A percentile compares a stretch with the other conserved stretches of the same genome.
Evolutionary conservation across 1,140 invertebrate genomes (phyloP).

Genomic region (Heliconius eleuchia): DNA sequence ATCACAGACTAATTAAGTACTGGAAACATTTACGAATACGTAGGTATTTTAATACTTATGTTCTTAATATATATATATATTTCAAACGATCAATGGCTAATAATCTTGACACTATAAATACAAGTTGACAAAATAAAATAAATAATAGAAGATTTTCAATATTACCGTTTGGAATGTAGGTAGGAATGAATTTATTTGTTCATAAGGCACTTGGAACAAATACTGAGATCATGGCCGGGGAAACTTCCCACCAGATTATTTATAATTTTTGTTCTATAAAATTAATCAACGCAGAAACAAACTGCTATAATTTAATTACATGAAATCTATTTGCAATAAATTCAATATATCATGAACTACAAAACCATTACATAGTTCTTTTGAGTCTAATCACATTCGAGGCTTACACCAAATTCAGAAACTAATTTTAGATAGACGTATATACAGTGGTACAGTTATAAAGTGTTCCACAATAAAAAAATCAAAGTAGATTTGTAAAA

Average conservation of each 20-base stretch:
- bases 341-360: constrained; percentile 54
- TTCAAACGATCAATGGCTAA: constrained; percentile 2
- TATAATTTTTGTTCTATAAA: constrained; percentile 41
- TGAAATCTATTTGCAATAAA: constrained; percentile 43
- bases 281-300: constrained; percentile 30
- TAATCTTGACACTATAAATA: constrained; percentile 17
- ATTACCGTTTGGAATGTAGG: constrained; percentile 52
- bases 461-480: constrained; percentile 3
- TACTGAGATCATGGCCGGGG: constrained; percentile 61
- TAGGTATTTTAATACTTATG: constrained; percentile 31
- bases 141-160: not conserved
- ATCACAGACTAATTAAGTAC: constrained; percentile 71
- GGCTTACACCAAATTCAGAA: constrained; percentile 55
- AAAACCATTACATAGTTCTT: constrained; percentile 67
- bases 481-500: not conserved
- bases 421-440: constrained; percentile 40
- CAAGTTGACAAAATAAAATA: constrained; percentile 14
- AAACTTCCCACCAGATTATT: constrained; percentile 27
- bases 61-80: constrained; percentile 25
- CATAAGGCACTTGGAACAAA: constrained; percentile 80
- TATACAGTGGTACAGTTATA: not conserved
- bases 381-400: constrained; percentile 67
- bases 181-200: constrained; percentile 77
- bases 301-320: constrained; percentile 24
- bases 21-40: constrained; percentile 42